A percentile compares a stretch with the other conserved stretches of the same genome.
Conservation (phyloP, 2,113 vertebrate species). For the Gallinago undulata region DNA sequence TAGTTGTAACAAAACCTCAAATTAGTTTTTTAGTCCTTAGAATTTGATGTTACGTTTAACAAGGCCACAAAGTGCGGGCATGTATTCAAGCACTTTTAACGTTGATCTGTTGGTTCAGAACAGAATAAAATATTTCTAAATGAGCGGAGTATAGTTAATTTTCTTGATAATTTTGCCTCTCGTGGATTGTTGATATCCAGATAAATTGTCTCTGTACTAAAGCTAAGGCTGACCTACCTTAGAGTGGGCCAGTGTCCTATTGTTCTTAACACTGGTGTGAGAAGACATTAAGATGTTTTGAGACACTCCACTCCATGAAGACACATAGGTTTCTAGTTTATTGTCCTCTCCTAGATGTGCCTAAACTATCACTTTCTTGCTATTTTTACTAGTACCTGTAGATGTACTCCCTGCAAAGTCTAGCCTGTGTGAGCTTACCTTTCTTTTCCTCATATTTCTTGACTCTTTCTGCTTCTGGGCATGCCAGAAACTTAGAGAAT, state of each 20-base stretch:
- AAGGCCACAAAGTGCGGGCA: not conserved
- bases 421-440: not conserved
- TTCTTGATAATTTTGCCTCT: not conserved
- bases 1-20: not conserved
- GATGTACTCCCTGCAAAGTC: not conserved
- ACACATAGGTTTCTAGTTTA: not conserved
- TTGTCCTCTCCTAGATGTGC: not conserved
- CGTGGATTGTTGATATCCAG: not conserved
- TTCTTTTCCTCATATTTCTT: not conserved
- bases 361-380: not conserved
- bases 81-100: not conserved
- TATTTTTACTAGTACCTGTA: not conserved
- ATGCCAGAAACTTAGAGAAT: not conserved
- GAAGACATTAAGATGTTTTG: not conserved
- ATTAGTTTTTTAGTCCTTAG: not conserved
- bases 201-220: not conserved
- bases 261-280: not conserved
- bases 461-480: not conserved
- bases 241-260: not conserved
- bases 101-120: not conserved
- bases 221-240: not conserved
- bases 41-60: not conserved
- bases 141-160: not conserved
- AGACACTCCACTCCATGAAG: not conserved
- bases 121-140: not conserved